Conservation (phyloP, 2,888 invertebrate species). For the Drosophila pegasa region DNA sequence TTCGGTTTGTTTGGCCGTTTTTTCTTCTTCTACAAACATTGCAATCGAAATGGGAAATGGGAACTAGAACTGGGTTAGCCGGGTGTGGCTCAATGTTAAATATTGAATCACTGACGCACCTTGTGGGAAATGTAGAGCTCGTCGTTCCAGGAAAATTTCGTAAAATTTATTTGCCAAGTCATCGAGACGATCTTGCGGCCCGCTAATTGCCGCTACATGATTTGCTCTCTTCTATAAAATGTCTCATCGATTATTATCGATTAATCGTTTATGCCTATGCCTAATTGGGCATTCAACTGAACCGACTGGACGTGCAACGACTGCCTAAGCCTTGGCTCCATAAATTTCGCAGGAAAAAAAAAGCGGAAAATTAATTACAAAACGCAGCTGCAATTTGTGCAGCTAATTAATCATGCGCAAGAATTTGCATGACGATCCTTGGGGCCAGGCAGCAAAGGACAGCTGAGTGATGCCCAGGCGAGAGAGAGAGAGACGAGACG, state of each 20-base stretch:
- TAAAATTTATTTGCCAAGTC: slow-evolving; percentile 38
- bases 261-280: slow-evolving; percentile 40
- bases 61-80: slow-evolving; percentile 71
- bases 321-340: slow-evolving; percentile 18
- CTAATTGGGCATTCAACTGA: slow-evolving; percentile 54
- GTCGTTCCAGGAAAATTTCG: slow-evolving; percentile 60
- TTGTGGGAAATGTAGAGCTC: slow-evolving; percentile 67
- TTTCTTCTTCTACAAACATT: slow-evolving; percentile 58
- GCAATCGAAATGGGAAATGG: slow-evolving; percentile 66
- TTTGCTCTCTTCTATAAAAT: slow-evolving; percentile 63
- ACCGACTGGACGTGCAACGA: slow-evolving; percentile 21
- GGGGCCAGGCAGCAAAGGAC: slow-evolving; percentile 41
- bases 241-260: slow-evolving; percentile 47
- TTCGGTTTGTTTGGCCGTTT: slow-evolving; percentile 14
- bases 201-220: slow-evolving; percentile 45
- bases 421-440: slow-evolving; percentile 61
- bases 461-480: slow-evolving; percentile 63
- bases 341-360: slow-evolving; percentile 19
- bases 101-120: slow-evolving; percentile 77
- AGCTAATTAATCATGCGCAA: slow-evolving; percentile 69
- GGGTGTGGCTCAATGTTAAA: slow-evolving; percentile 64
- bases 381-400: slow-evolving; percentile 67
- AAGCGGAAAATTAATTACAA: slow-evolving; percentile 71
- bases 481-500: slow-evolving; percentile 31
- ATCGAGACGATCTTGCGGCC: slow-evolving; percentile 22